Percentiles rank a stretch among this genome's conserved stretches.
phyloP scores from a whole-genome alignment of 2,888 invertebrate genomes.

The Rhagonycha fulva region DNA sequence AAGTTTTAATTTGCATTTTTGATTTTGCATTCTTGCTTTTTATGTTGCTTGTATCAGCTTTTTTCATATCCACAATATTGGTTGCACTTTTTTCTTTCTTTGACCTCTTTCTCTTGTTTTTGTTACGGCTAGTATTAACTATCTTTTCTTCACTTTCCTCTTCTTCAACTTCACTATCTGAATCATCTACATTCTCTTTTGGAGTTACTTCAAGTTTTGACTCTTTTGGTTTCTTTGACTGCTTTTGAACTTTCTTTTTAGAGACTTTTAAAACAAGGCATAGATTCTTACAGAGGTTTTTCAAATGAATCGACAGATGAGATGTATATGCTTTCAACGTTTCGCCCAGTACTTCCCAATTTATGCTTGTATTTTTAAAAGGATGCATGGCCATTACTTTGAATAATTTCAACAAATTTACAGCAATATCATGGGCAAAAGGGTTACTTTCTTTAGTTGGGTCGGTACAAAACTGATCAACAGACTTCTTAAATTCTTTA shows the following conservation, averaged over 20 bases:
- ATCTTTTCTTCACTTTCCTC: background rate
- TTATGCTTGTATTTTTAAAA: conserved; percentile 45
- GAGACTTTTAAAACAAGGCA: conserved; percentile 53
- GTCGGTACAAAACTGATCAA: conserved; percentile 50
- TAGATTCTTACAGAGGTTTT: conserved; percentile 55
- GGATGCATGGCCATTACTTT: conserved; percentile 57
- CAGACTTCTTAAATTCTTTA: conserved; percentile 51
- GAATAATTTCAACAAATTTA: conserved; percentile 60
- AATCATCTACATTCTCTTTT: background rate
- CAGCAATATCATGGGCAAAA: conserved; percentile 63
- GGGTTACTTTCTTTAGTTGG: conserved; percentile 45
- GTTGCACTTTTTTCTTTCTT: background rate
- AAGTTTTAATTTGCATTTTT: background rate
- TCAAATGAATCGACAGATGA: conserved; percentile 52
- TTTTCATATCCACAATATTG: background rate
- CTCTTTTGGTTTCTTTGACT: conserved; percentile 57
- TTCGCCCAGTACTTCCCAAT: conserved; percentile 54
- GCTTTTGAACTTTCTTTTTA: conserved; percentile 45
- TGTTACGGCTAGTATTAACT: background rate
- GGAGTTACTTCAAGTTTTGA: conserved; percentile 50
- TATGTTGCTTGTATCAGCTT: background rate
- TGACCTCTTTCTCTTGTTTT: background rate
- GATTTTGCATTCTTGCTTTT: background rate
- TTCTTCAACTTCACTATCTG: background rate
- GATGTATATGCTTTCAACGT: conserved; percentile 51